Percentiles rank a stretch among this genome's conserved stretches.
Conservation (phyloP, 2,797 vertebrate species). For the Sebastiscus tertius region DNA sequence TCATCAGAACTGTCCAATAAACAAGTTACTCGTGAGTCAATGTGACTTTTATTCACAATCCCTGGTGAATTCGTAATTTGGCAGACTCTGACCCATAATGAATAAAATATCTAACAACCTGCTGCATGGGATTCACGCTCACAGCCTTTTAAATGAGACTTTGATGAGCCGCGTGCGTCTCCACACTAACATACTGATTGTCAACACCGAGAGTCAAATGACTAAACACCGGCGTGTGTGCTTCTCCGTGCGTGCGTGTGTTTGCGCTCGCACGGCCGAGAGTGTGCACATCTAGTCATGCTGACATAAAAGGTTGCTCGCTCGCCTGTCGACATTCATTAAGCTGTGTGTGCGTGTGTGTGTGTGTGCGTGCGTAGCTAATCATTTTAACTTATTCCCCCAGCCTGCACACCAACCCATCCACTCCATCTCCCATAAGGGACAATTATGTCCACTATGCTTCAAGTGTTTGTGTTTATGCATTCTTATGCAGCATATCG, state of each 20-base stretch:
- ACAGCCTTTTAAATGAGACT: conserved; percentile 21
- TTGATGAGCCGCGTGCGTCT: conserved; percentile 17
- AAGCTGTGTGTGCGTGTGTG: not conserved
- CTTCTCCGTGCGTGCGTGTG: not conserved
- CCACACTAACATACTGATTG: conserved; percentile 8
- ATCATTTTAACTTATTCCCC: conserved; percentile 27
- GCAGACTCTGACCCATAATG: not conserved
- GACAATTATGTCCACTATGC: conserved; percentile 30
- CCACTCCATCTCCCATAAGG: conserved; percentile 22
- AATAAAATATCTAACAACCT: conserved; percentile 4
- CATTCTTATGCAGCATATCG: not conserved
- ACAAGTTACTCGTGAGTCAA: not conserved
- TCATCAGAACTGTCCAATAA: not conserved
- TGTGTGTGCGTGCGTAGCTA: not conserved
- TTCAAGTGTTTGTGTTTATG: conserved; percentile 1
- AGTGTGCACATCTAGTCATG: conserved; percentile 3
- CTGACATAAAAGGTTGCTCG: conserved; percentile 17
- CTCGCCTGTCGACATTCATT: conserved; percentile 22
- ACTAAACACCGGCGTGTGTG: not conserved
- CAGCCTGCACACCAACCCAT: not conserved
- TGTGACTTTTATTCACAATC: not conserved
- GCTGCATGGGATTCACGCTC: conserved; percentile 15
- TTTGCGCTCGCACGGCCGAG: not conserved
- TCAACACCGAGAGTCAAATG: conserved; percentile 8
- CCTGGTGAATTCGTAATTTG: not conserved